Conservation (phyloP, 1,140 invertebrate species). For the Thereuonema tuberculata region DNA sequence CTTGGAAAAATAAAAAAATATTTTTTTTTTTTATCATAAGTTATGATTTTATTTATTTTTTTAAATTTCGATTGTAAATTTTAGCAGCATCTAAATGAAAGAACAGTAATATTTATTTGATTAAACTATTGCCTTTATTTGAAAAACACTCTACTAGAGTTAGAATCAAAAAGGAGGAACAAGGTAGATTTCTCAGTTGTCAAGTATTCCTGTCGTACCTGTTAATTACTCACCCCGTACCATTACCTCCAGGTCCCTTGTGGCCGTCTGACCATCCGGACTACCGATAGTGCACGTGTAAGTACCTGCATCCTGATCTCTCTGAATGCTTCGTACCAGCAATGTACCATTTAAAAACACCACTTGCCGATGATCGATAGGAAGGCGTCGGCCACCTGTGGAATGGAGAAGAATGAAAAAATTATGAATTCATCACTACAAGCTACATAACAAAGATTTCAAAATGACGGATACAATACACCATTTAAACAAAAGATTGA, state of each 20-base stretch:
- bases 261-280: constrained; percentile 27
- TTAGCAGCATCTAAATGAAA: too few species aligned
- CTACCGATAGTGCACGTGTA: constrained; percentile 35
- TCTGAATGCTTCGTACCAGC: constrained; percentile 31
- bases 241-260: constrained; percentile 28
- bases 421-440: neutral
- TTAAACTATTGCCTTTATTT: too few species aligned
- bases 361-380: constrained; percentile 16
- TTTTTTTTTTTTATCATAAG: too few species aligned
- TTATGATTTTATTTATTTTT: too few species aligned
- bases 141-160: too few species aligned
- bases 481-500: neutral
- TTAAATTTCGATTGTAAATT: too few species aligned
- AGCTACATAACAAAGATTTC: neutral
- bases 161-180: too few species aligned
- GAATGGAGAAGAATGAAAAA: too few species aligned
- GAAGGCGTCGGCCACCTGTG: constrained; percentile 4
- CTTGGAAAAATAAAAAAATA: too few species aligned
- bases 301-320: constrained; percentile 31
- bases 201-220: neutral
- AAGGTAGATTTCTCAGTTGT: too few species aligned
- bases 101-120: neutral
- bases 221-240: constrained; percentile 32
- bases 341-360: constrained; percentile 33
- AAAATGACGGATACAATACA: neutral